A percentile compares a stretch with the other conserved stretches of the same genome.
These are phyloP conservation scores for Microplitis demolitor DNA, from an alignment of 1,140 invertebrate genomes.

Conservation along the genomic window DNA sequence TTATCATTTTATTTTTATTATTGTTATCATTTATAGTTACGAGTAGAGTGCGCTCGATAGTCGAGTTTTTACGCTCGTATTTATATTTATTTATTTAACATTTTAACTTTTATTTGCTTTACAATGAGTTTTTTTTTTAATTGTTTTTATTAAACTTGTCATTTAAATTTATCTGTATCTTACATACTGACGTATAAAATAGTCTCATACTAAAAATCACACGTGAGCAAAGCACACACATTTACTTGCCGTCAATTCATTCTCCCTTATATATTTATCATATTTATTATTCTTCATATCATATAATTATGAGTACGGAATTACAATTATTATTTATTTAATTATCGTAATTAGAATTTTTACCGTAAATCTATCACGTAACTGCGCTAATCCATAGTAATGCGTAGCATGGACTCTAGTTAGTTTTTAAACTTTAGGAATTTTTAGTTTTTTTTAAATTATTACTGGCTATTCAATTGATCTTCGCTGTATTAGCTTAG, in stretches of 20 bases:
- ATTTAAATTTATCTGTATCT: constrained; percentile 8
- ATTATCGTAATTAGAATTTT: too few species aligned
- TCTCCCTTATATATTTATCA: constrained; percentile 8
- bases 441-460: background rate
- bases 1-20: too few species aligned
- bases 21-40: too few species aligned
- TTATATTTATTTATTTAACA: constrained; percentile 16
- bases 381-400: background rate
- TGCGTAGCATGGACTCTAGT: too few species aligned
- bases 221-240: constrained; percentile 18
- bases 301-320: too few species aligned
- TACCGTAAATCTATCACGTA: background rate
- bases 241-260: background rate
- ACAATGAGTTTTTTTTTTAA: constrained; percentile 10
- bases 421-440: background rate
- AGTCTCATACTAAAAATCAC: constrained; percentile 27
- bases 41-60: too few species aligned
- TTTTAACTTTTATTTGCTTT: background rate
- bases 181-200: constrained; percentile 24
- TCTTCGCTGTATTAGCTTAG: background rate
- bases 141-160: background rate
- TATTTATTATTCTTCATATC: background rate
- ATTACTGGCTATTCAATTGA: too few species aligned
- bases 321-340: background rate
- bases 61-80: constrained; percentile 13